A percentile compares a stretch with the other conserved stretches of the same genome.
Conservation (phyloP, 2,113 vertebrate genomes). For the Atlantisia rogersi region DNA sequence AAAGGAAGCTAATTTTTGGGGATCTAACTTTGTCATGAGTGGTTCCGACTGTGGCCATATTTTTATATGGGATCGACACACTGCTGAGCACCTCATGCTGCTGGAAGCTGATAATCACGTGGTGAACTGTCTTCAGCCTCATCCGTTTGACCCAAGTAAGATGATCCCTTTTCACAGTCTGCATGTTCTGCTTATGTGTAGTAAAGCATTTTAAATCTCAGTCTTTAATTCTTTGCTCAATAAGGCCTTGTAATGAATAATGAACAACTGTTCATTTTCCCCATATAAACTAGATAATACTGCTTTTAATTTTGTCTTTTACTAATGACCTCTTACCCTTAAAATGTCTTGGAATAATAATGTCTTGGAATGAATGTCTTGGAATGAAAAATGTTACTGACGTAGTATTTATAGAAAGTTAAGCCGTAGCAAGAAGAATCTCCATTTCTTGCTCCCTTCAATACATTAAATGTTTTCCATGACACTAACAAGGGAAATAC, state of each 20-base stretch:
- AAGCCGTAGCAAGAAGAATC: not conserved
- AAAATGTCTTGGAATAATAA: not conserved
- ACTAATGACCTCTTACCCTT: not conserved
- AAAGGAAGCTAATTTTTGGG: constrained; percentile 99
- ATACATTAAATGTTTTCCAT: not conserved
- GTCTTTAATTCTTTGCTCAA: not conserved
- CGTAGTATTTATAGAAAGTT: not conserved
- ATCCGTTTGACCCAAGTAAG: constrained; percentile 97
- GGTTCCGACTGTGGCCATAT: constrained; percentile 98
- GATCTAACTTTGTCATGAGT: constrained; percentile 97
- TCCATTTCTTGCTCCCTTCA: not conserved
- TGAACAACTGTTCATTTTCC: not conserved
- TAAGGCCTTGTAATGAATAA: not conserved
- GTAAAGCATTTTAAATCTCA: not conserved
- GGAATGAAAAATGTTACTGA: not conserved
- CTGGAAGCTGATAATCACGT: constrained; percentile 98
- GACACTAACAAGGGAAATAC: not conserved
- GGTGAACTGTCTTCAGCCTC: constrained; percentile 98
- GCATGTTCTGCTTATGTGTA: not conserved
- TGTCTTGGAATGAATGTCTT: not conserved
- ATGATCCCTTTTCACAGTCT: not conserved
- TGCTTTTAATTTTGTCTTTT: not conserved
- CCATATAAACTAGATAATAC: not conserved
- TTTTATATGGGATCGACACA: constrained; percentile 98
- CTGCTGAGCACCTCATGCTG: constrained; percentile 94